These are phyloP conservation scores for Entomobrya proxima DNA, from an alignment of 2,888 invertebrate genomes.

Conservation along the genomic window DNA sequence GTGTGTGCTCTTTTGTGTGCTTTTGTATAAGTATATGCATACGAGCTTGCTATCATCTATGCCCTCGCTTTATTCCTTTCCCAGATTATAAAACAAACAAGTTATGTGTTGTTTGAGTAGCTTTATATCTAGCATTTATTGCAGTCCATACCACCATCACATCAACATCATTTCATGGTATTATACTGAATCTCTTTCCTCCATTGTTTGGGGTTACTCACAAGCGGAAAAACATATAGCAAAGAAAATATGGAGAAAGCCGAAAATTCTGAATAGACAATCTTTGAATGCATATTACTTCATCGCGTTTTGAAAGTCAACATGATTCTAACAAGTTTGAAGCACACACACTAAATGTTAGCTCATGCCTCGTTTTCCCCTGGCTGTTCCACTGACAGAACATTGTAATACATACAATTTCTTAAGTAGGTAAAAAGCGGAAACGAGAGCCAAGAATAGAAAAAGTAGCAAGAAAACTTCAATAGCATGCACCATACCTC, in stretches of 20 bases:
- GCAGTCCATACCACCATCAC: not conserved
- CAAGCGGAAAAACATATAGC: not conserved
- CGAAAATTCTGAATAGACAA: not conserved
- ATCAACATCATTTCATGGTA: not conserved
- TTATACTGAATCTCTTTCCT: not conserved
- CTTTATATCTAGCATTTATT: not conserved
- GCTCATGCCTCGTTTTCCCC: not conserved
- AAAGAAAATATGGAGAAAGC: not conserved
- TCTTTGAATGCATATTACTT: not conserved
- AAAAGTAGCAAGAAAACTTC: not conserved
- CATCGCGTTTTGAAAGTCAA: not conserved
- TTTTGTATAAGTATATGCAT: not conserved
- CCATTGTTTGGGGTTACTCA: not conserved
- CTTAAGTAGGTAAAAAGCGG: not conserved
- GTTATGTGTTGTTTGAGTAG: conserved; percentile 5
- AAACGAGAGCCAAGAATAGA: not conserved
- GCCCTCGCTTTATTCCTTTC: not conserved
- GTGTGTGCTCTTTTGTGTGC: not conserved
- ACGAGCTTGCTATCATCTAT: not conserved
- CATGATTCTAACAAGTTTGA: not conserved
- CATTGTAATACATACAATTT: not conserved
- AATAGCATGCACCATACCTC: not conserved
- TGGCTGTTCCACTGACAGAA: not conserved
- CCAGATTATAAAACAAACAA: not conserved
- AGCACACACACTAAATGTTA: not conserved